These are phyloP conservation scores for Lepilemur ruficaudatus DNA, from an alignment of 2,797 vertebrate species.

Conservation along the genomic window DNA sequence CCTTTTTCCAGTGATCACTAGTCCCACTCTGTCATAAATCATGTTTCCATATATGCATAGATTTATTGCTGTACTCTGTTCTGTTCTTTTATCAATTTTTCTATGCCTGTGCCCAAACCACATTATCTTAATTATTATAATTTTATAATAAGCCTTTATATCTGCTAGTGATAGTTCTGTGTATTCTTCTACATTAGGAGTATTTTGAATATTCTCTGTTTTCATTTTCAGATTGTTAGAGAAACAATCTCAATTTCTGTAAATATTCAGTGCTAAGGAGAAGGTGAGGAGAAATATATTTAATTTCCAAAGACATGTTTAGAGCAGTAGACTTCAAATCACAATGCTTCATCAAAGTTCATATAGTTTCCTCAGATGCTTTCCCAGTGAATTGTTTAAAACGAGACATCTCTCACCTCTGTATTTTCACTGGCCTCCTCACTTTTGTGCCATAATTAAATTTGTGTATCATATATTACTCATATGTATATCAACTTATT, in stretches of 20 bases:
- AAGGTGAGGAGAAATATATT: not conserved
- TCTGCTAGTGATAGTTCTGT: not conserved
- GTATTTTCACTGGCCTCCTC: not conserved
- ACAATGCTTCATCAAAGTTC: not conserved
- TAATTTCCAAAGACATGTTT: not conserved
- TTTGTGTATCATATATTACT: not conserved
- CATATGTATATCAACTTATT: not conserved
- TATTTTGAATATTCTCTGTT: not conserved
- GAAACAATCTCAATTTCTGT: not conserved
- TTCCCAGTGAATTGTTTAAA: not conserved
- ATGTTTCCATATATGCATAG: not conserved
- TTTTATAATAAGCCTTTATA: not conserved
- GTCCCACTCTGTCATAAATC: not conserved
- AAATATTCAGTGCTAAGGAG: not conserved
- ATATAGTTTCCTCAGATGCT: not conserved
- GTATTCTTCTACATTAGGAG: not conserved
- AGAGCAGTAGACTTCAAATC: not conserved
- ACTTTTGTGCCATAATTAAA: not conserved
- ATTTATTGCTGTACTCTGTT: not conserved
- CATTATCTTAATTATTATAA: not conserved
- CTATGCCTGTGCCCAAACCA: not conserved
- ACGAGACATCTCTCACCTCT: not conserved
- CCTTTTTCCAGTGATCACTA: not conserved
- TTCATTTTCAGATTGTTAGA: not conserved
- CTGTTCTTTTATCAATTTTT: not conserved